Evolutionary conservation across 2,797 vertebrate genomes (phyloP).

Genomic region (Centroberyx gerrardi): DNA sequence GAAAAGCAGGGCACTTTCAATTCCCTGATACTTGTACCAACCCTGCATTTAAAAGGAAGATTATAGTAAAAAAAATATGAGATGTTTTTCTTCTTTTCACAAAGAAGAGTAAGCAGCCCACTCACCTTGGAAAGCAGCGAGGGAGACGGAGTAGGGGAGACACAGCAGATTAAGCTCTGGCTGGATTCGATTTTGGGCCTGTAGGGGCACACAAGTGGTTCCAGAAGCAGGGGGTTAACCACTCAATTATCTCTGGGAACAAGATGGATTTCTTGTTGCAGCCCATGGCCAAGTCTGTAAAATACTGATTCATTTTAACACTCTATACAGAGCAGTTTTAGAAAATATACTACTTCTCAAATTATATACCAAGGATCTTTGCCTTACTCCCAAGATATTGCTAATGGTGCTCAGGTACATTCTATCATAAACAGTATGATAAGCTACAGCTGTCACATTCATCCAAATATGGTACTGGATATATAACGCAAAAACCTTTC

Average conservation of each 20-base stretch:
- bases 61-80: slow-evolving; percentile 48
- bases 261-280: slow-evolving; percentile 18
- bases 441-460: slow-evolving; percentile 66
- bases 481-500: slow-evolving; percentile 47
- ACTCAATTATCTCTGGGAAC: slow-evolving; percentile 15
- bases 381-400: neutral
- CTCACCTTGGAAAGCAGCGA: slow-evolving; percentile 21
- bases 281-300: slow-evolving; percentile 8
- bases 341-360: neutral
- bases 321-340: neutral
- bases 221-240: slow-evolving; percentile 32
- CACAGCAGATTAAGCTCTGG: slow-evolving; percentile 24
- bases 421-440: slow-evolving; percentile 45
- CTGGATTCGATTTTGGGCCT: slow-evolving; percentile 46
- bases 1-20: slow-evolving; percentile 30
- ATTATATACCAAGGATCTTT: neutral
- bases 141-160: slow-evolving; percentile 21
- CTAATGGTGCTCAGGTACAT: slow-evolving; percentile 26
- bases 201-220: slow-evolving; percentile 27
- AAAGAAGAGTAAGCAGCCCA: slow-evolving; percentile 4
- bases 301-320: slow-evolving; percentile 22
- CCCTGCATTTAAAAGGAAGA: slow-evolving; percentile 31
- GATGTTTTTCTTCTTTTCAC: slow-evolving; percentile 30
- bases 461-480: slow-evolving; percentile 70
- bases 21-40: slow-evolving; percentile 24